A percentile compares a stretch with the other conserved stretches of the same genome.
These are phyloP conservation scores for Actinernus sp. DNA, from an alignment of 92 coral and sea anemone genomes.

Conservation along the genomic window DNA sequence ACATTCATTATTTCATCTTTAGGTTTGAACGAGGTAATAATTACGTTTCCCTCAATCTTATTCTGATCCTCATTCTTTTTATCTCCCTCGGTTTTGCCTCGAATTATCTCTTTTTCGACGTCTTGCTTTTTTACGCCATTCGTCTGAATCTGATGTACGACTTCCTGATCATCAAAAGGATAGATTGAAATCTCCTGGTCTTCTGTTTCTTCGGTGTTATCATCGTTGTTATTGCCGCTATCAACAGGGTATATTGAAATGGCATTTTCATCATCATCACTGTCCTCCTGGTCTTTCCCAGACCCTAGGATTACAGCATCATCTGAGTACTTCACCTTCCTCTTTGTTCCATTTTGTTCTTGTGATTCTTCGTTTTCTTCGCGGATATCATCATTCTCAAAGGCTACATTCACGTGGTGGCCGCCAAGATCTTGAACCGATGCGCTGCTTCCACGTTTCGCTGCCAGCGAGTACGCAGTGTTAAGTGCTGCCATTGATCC, in stretches of 20 bases:
- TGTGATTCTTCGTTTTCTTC: not conserved
- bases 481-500: constrained; percentile 11
- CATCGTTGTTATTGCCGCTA: not conserved
- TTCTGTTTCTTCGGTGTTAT: no score
- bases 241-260: constrained; percentile 13
- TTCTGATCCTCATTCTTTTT: no score
- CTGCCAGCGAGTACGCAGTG: not conserved
- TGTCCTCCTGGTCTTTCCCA: not conserved
- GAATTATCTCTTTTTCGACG: no score
- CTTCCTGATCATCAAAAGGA: no score
- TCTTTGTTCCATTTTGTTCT: not conserved
- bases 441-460: constrained; percentile 12
- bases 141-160: no score
- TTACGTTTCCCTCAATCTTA: no score
- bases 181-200: no score
- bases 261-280: constrained; percentile 15
- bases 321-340: not conserved
- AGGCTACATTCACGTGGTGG: constrained; percentile 14
- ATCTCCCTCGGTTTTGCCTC: no score
- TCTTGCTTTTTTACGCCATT: no score
- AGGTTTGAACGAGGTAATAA: no score
- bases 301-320: not conserved
- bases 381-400: constrained; percentile 10
- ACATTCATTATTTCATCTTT: no score
- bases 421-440: not conserved